A percentile compares a stretch with the other conserved stretches of the same genome.
Conservation (phyloP, 2,113 vertebrate genomes). For the Actinemys pallida region DNA sequence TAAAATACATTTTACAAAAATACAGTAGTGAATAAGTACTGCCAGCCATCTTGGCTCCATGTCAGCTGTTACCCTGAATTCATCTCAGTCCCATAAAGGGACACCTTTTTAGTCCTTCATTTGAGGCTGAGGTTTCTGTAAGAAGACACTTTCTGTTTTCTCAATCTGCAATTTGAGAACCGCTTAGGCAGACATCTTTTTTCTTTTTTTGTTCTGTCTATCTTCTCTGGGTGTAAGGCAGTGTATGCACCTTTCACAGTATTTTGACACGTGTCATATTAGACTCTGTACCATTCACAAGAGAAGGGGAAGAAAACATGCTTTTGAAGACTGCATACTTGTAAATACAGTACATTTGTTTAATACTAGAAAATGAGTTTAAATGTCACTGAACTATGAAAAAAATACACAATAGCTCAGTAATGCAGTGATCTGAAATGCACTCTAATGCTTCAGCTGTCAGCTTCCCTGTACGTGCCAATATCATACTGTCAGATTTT, state of each 20-base stretch:
- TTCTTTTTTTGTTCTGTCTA: background rate
- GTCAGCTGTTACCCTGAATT: background rate
- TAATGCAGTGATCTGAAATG: background rate
- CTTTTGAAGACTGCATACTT: background rate
- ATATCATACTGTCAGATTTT: slow-evolving; percentile 30
- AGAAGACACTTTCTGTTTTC: background rate
- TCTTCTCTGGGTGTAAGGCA: background rate
- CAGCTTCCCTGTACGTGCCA: background rate
- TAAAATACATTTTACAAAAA: background rate
- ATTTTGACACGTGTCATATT: background rate
- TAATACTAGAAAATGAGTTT: slow-evolving; percentile 12
- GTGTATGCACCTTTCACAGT: background rate
- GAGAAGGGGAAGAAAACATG: background rate
- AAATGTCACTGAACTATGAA: background rate
- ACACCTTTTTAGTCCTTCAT: background rate
- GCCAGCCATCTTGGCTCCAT: background rate
- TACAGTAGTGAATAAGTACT: background rate
- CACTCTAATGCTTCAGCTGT: background rate
- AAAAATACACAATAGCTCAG: background rate
- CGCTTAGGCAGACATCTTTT: background rate
- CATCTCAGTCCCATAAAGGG: background rate
- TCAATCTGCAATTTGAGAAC: background rate
- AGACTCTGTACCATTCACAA: background rate
- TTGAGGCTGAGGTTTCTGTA: background rate
- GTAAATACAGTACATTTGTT: background rate